Evolutionary conservation across 2,113 vertebrate genomes (phyloP), one percentile per base, ranked within the genome.

Genomic region (Aplodontia rufa): DNA sequence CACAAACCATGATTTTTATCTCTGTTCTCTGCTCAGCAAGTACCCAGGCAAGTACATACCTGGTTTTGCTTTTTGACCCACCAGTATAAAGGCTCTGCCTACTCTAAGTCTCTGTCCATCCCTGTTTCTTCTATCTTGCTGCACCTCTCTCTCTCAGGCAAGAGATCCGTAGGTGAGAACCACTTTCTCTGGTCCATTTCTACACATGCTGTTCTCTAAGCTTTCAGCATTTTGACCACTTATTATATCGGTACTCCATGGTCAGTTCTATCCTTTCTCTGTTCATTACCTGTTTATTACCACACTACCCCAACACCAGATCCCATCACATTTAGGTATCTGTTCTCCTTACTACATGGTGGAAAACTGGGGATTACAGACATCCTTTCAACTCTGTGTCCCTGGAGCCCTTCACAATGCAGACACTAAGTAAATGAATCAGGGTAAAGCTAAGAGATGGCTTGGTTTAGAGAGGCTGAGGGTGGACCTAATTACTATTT

Each of bases 401-500:
- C 78, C 58, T 53, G 55, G 35, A 53, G 58, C 42, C 51, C 10
- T 72, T 79, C 16, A 24, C 3, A 69, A 16, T 51, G 14, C 3
- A 13, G 35, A 10, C 37, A 3, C 19, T 40, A 69, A 69, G n/a
- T 53, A 91, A 84, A 79, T 60, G 71, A 79, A 78, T 68, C 8
- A 53, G 13, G 87, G 7, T 76, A n/a, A 94, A 79, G 60, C 58
- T 45, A 69, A 95, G 51, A 81, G 22, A 35, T 78, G 53, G 14
- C 75, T 76, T 83, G 51, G 16, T 82, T 87, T 75, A 83, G 49
- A 89, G 90, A 60, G 24, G 28, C 74, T 64, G 5, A 75, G 4
- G 2, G 28, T 16, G 75, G 24, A 37, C 42, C 62, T 90, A 51
- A 86, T 86, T 87, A 66, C 49, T 87, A 69, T 78, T 83, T 92